Base-by-base conservation (phyloP, 1,140 invertebrate genomes). In the Penaeus chinensis region DNA sequence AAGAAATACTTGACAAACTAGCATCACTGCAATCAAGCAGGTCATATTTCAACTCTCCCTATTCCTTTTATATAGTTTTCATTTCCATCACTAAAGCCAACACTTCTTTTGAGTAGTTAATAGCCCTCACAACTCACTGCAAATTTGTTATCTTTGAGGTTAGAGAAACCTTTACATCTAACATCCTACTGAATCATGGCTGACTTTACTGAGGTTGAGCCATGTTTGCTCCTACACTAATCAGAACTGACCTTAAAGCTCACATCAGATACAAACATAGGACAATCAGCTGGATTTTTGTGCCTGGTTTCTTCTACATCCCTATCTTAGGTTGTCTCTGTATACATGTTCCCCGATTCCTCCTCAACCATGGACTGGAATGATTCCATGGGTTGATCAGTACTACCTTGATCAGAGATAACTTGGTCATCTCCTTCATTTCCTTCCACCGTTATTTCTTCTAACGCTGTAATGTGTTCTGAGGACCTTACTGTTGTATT, bases 341-440 rank as follows among this genome's bases (percentile, higher is more conserved):
- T 71, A 82, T 87, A 82, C 20, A 82, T 61, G 60, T 60, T 80
- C 47, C 76, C 76, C 27, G 80, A 74, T 77, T 87, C 85, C 63
- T 87, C 85, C 61, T 82, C 85, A 42, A 87, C 85, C 78, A 87
- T 87, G 61, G 85, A 87, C 85, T 87, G 85, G 80, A 87, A 87
- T 61, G 79, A 82, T 77, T 87, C 85, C 80, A 82, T 77, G 20
- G 78, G 65, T 42, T 87, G 65, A n/a, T 61, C 62, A 8, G 85
- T 54, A 20, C 62, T 71, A 16, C 69, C 62, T 47, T 69, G 85
- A 19, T 82, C 66, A 22, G 76, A 79, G 27, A n/a, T 42, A n/a
- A 37, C n/a, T 37, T 85, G 83, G 54, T 63, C 83, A 10, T 27
- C 69, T 32, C 54, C 47, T 10, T 24, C 61, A 27, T 85, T 74